Percentiles rank a stretch among this genome's conserved stretches.
Conservation (phyloP, 2,888 invertebrate species). For the Drosophila macrospina region DNA sequence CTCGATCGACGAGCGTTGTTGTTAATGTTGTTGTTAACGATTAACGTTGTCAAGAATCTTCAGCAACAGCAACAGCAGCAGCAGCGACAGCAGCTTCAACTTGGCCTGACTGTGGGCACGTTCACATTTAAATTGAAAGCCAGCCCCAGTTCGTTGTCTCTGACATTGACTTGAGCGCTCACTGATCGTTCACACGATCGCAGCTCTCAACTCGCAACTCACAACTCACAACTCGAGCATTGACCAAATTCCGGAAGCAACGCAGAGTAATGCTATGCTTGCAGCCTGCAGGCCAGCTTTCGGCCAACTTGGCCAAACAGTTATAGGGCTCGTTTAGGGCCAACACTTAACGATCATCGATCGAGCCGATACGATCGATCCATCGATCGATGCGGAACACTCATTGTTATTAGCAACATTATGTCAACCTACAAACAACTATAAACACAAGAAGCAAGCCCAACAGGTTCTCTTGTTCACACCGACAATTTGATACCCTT, state of each 20-base stretch:
- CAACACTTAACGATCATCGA: slow-evolving; percentile 23
- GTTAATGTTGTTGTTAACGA: slow-evolving; percentile 27
- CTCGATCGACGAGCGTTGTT: slow-evolving; percentile 30
- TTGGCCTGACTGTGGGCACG: slow-evolving; percentile 69
- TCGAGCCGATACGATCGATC: slow-evolving; percentile 10
- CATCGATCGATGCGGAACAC: slow-evolving; percentile 44
- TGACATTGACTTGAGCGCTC: slow-evolving; percentile 70
- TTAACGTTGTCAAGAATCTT: slow-evolving; percentile 57
- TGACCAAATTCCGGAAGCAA: slow-evolving; percentile 63
- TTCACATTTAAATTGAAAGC: slow-evolving; percentile 73
- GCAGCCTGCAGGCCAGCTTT: slow-evolving; percentile 36
- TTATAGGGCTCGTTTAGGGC: slow-evolving; percentile 26
- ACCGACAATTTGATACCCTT: neutral
- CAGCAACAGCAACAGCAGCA: slow-evolving; percentile 44
- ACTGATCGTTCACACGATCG: slow-evolving; percentile 61
- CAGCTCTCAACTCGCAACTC: too few relatives aligned
- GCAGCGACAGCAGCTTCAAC: slow-evolving; percentile 11
- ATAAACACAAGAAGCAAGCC: neutral
- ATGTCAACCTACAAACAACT: slow-evolving; percentile 36
- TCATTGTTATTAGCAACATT: slow-evolving; percentile 47
- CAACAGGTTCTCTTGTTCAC: neutral
- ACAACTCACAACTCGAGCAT: slow-evolving; percentile 45
- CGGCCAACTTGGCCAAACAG: slow-evolving; percentile 4
- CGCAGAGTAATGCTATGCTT: slow-evolving; percentile 23
- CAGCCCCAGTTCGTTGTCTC: slow-evolving; percentile 18